Evolutionary conservation across 92 coral and sea anemone species (phyloP), one percentile per base, ranked within the genome.

Genomic region (Epizoanthus stellaris): DNA sequence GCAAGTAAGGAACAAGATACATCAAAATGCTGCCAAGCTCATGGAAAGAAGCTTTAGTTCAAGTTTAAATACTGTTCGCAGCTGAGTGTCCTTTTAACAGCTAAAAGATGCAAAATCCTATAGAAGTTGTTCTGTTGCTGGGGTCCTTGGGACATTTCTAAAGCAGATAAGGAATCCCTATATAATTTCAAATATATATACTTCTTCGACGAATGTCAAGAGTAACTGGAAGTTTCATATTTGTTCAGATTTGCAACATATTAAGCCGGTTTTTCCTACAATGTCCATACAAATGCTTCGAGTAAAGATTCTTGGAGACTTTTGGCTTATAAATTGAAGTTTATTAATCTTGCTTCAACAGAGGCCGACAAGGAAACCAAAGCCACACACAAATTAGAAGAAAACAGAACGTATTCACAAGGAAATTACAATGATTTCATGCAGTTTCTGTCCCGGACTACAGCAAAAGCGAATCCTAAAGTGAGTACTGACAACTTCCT

Each of bases 381-480:
- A 16, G 73, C 82, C 77, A 87, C 89, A n/a, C 23, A 87, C 40
- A 86, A 88, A 9, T 88, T 95, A 0, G 84, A 93, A 61, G 88
- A 85, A 58, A 89, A 86, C n/a, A 86, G 80, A 59, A 89, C 86
- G 19, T 97, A 95, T 64, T 92, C 98, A 21, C 88, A 92, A 74
- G 99, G 99, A 80, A 94, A 97, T 82, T 66, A 87, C 77, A 77
- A 76, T 66, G 92, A 89, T 39, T 90, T 97, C 25, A 86, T 87
- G 85, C 52, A 76, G 80, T 92, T 89, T 85, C 75, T 97, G 8
- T 75, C 85, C 47, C 85, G 70, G 85, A 86, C 89, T 57, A 89
- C 94, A 54, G 76, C 47, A 16, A 95, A 93, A 81, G 88, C 89
- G 14, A 61, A 89, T 12, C 95, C 95, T 5, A 93, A 88, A 94